A percentile compares a stretch with the other conserved stretches of the same genome.
These are phyloP conservation scores for Pemphigus obesinymphae DNA, from an alignment of 1,140 invertebrate species.

Conservation along the genomic window DNA sequence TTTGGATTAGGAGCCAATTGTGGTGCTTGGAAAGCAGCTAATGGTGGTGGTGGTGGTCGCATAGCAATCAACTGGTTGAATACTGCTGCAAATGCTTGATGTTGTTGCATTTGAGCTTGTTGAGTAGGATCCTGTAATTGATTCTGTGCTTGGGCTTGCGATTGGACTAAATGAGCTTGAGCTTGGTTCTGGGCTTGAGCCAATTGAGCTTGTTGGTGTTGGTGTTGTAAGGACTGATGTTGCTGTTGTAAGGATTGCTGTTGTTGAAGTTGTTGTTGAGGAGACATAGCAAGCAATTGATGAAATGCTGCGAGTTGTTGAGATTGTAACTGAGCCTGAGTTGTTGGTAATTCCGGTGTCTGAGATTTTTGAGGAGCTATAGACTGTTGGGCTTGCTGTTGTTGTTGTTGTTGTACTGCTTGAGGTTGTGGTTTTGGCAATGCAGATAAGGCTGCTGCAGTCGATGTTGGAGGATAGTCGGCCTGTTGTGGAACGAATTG, in stretches of 20 bases:
- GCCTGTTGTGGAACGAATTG: slow-evolving; percentile 24
- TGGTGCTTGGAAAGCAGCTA: slow-evolving; percentile 25
- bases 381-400: slow-evolving; percentile 19
- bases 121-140: slow-evolving; percentile 31
- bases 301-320: slow-evolving; percentile 32
- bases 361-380: slow-evolving; percentile 31
- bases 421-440: slow-evolving; percentile 19
- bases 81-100: slow-evolving; percentile 27
- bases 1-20: slow-evolving; percentile 24
- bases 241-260: slow-evolving; percentile 11
- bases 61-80: slow-evolving; percentile 31
- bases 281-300: slow-evolving; percentile 29
- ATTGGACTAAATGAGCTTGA: slow-evolving; percentile 36
- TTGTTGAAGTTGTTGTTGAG: slow-evolving; percentile 19
- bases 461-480: slow-evolving; percentile 8
- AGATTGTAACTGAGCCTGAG: slow-evolving; percentile 19
- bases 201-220: slow-evolving; percentile 30
- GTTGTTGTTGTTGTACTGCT: slow-evolving; percentile 12
- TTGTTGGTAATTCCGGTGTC: slow-evolving; percentile 7
- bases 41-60: slow-evolving; percentile 23
- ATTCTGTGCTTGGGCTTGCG: slow-evolving; percentile 25
- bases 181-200: slow-evolving; percentile 33
- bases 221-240: slow-evolving; percentile 20
- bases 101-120: slow-evolving; percentile 35
- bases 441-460: slow-evolving; percentile 9